Conservation (phyloP, 1,140 invertebrate species). For the Chironomus tepperi region DNA sequence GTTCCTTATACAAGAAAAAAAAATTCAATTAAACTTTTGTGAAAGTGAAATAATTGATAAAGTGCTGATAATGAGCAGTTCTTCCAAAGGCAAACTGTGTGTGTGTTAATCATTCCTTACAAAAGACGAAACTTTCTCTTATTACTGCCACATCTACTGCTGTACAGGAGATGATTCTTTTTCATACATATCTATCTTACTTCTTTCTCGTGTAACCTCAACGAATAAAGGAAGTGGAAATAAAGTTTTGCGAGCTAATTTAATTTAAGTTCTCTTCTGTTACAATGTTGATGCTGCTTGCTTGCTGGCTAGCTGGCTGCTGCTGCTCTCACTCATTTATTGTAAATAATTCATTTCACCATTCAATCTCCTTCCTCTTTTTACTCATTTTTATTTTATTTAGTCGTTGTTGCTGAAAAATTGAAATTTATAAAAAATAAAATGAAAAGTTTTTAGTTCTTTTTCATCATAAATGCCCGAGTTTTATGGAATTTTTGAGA, state of each 20-base stretch:
- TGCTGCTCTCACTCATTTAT: background rate
- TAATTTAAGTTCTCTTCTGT: conserved; percentile 11
- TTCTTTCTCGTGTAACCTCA: background rate
- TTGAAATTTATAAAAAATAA: no score
- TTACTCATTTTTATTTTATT: background rate
- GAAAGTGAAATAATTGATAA: conserved; percentile 21
- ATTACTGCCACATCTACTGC: no score
- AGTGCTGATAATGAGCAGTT: conserved; percentile 20
- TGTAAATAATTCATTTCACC: conserved; percentile 18
- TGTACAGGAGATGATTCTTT: background rate
- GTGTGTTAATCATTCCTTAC: background rate
- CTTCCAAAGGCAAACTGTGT: background rate
- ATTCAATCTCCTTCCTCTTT: background rate
- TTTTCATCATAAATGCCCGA: no score
- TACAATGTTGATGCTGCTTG: no score
- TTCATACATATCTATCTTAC: background rate
- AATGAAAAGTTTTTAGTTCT: no score
- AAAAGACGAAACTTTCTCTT: no score
- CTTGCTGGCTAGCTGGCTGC: no score
- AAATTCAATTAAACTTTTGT: conserved; percentile 22
- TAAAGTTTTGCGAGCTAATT: background rate
- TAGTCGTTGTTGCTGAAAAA: no score
- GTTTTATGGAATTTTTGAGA: no score
- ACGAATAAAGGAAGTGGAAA: background rate
- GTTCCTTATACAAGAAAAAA: background rate